A percentile compares a stretch with the other conserved stretches of the same genome.
Conservation (phyloP, 2,888 invertebrate genomes). For the Zootermopsis nevadensis region DNA sequence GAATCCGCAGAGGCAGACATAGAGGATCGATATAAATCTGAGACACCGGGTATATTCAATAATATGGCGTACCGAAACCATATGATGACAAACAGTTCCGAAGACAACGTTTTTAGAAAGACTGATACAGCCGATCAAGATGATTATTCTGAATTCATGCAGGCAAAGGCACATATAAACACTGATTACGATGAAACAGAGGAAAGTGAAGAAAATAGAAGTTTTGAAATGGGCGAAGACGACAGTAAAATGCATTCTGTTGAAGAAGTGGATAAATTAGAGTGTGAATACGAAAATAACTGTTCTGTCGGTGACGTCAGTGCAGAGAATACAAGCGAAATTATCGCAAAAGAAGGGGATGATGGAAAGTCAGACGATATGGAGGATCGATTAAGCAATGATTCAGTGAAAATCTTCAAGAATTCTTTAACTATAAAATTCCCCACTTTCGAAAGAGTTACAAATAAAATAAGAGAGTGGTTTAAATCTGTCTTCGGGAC, state of each 20-base stretch:
- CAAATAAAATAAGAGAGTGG: conserved; percentile 15
- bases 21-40: neutral
- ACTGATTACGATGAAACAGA: neutral
- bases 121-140: neutral
- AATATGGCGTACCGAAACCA: neutral
- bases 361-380: neutral
- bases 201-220: neutral
- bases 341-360: neutral
- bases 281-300: neutral
- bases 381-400: neutral
- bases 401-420: conserved; percentile 17
- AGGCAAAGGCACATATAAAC: neutral
- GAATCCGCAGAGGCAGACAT: neutral
- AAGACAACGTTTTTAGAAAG: neutral
- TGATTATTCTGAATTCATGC: neutral
- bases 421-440: conserved; percentile 5
- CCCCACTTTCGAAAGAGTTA: conserved; percentile 1
- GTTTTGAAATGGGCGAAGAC: neutral
- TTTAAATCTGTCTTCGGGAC: neutral
- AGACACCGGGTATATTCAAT: neutral
- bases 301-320: neutral
- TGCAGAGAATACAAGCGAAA: neutral
- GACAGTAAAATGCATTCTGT: neutral
- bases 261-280: neutral
- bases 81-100: neutral